Percentiles rank a stretch among this genome's conserved stretches.
Evolutionary conservation across 1,140 invertebrate genomes (phyloP).

Genomic region (Batillaria attramentaria): DNA sequence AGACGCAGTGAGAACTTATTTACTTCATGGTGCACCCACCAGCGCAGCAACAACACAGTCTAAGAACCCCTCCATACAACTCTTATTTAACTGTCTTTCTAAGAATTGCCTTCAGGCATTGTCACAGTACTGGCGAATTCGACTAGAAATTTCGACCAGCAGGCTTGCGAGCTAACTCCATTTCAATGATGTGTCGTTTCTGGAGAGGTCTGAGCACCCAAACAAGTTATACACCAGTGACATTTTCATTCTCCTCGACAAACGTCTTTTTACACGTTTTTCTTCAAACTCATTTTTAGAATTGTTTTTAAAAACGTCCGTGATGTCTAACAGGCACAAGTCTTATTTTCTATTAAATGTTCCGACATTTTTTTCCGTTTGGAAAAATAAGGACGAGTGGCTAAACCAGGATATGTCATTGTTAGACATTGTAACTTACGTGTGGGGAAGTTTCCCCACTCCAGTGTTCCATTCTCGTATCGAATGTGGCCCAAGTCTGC

Average conservation of each 20-base stretch:
- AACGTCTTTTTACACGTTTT: background rate
- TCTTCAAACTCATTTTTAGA: background rate
- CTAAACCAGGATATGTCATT: background rate
- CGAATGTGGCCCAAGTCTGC: background rate
- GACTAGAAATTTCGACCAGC: background rate
- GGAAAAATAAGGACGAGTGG: background rate
- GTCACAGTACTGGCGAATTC: background rate
- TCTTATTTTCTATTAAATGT: too few relatives aligned
- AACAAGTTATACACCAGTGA: too few relatives aligned
- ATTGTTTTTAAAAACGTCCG: background rate
- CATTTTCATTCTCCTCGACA: too few relatives aligned
- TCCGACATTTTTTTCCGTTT: too few relatives aligned
- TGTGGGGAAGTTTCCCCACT: background rate
- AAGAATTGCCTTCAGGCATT: background rate
- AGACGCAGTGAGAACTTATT: background rate
- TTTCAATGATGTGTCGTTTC: too few relatives aligned
- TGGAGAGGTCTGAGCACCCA: too few relatives aligned
- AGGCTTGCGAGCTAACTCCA: too few relatives aligned
- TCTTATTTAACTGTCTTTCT: background rate
- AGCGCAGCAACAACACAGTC: background rate
- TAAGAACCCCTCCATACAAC: background rate
- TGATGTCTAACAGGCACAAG: background rate
- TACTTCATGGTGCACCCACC: background rate
- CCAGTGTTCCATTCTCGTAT: background rate
- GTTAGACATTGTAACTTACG: background rate